Evolutionary conservation across 2,888 invertebrate species (phyloP), one percentile per base, ranked within the genome.

Genomic region (Atethmia centrago): DNA sequence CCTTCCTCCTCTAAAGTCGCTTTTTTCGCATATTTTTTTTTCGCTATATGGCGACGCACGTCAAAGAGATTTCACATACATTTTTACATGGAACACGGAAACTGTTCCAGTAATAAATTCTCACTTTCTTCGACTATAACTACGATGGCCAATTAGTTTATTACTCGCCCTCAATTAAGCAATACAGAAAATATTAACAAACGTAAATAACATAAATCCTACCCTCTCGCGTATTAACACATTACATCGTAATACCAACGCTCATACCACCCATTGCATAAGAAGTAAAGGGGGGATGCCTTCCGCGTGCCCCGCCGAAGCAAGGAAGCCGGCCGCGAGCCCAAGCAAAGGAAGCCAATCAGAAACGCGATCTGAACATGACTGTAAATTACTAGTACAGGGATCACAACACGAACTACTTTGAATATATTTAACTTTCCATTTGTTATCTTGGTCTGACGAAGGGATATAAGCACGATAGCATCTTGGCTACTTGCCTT

Each of bases 291-390:
- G 77, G 83, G 82, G 79, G 71, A 79, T 84, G 59, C 79, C 88
- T 90, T 91, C 90, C 90, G 92, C 87, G 80, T 88, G 77, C 82
- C 79, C 79, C 69, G 77, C 79, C 77, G 76, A 76, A 82, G 82
- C 82, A 79, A 86, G 84, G 86, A 78, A 84, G 79, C 79, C 45
- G 62, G 61, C 75, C 71, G 61, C 71, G 31, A 72, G 85, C 71
- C 65, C 55, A 75, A 59, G 70, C 76, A 61, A 81, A 65, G 84
- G 79, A 82, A 84, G 45, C 80, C 65, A 82, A 84, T 87, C 86
- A 75, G 56, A 66, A 64, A 69, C 66, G 21, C 78, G 70, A 87
- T 86, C 84, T 74, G 72, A 78, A 77, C 82, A 74, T 75, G 71
- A 42, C 79, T 77, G 75, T 74, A 73, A 80, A 82, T 86, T 85